Percentiles rank a stretch among this genome's conserved stretches.
Conservation (phyloP, 2,888 invertebrate genomes). For the Patella depressa region DNA sequence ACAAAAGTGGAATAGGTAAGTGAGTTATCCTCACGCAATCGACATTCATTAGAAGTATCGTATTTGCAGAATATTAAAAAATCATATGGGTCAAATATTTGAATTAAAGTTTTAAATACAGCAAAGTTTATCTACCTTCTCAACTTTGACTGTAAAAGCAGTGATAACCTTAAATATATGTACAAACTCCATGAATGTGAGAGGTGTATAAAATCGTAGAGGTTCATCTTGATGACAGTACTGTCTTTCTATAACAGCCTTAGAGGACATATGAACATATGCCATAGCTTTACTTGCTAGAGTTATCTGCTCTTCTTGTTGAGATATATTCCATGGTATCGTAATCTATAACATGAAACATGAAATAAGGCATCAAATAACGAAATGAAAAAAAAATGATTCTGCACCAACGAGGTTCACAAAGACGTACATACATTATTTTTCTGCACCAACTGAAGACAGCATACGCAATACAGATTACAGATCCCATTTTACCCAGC, state of each 20-base stretch:
- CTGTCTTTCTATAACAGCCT: conserved; percentile 60
- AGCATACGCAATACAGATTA: too few relatives aligned
- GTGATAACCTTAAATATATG: conserved; percentile 65
- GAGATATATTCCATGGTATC: conserved; percentile 61
- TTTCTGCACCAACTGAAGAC: too few relatives aligned
- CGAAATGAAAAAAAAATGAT: neutral
- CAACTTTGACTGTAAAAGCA: conserved; percentile 58
- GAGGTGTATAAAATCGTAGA: conserved; percentile 62
- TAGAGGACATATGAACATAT: conserved; percentile 65
- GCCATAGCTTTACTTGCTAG: conserved; percentile 65
- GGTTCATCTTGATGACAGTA: conserved; percentile 63
- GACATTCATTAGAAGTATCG: too few relatives aligned
- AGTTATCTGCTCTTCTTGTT: conserved; percentile 55
- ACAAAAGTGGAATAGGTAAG: too few relatives aligned
- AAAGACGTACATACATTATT: neutral
- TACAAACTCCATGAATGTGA: conserved; percentile 67
- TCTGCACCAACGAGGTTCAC: too few relatives aligned
- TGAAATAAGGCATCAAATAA: neutral
- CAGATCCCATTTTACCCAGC: too few relatives aligned
- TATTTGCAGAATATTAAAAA: too few relatives aligned
- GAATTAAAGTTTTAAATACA: too few relatives aligned
- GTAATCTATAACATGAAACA: conserved; percentile 43
- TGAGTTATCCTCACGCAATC: too few relatives aligned
- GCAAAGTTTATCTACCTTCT: conserved; percentile 54
- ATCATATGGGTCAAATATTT: too few relatives aligned